Conservation (phyloP, 2,113 vertebrate species). For the Scomber scombrus region DNA sequence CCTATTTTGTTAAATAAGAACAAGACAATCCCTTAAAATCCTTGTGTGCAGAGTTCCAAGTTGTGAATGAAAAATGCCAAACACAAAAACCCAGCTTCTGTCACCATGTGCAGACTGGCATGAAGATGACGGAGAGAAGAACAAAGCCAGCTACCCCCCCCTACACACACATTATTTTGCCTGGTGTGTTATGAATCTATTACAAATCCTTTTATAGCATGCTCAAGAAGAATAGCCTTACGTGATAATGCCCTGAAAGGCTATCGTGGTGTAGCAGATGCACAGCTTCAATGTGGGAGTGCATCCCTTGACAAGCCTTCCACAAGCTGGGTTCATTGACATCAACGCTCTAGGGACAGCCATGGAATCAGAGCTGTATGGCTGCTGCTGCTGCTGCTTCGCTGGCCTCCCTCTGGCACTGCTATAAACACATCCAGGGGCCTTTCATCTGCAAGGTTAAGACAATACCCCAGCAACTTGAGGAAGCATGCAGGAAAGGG, state of each 20-base stretch:
- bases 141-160: conserved; percentile 44
- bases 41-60: conserved; percentile 28
- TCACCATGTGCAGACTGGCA: conserved; percentile 45
- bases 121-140: conserved; percentile 36
- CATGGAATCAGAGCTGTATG: conserved; percentile 50
- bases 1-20: conserved; percentile 41
- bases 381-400: conserved; percentile 40
- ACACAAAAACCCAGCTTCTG: conserved; percentile 50
- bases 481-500: conserved; percentile 30
- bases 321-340: conserved; percentile 71
- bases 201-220: conserved; percentile 66
- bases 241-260: conserved; percentile 65
- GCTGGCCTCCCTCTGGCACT: conserved; percentile 40
- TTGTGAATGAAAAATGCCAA: conserved; percentile 57
- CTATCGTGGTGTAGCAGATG: conserved; percentile 74
- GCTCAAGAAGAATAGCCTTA: conserved; percentile 68
- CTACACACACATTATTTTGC: conserved; percentile 61
- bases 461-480: conserved; percentile 46
- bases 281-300: conserved; percentile 48
- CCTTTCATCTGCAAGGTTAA: conserved; percentile 58
- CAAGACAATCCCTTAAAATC: conserved; percentile 47
- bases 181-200: conserved; percentile 71
- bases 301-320: conserved; percentile 65
- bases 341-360: conserved; percentile 53
- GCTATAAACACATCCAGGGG: conserved; percentile 42